Base-by-base conservation (phyloP, 2,888 invertebrate species). In the Leptopilina drosophilae region DNA sequence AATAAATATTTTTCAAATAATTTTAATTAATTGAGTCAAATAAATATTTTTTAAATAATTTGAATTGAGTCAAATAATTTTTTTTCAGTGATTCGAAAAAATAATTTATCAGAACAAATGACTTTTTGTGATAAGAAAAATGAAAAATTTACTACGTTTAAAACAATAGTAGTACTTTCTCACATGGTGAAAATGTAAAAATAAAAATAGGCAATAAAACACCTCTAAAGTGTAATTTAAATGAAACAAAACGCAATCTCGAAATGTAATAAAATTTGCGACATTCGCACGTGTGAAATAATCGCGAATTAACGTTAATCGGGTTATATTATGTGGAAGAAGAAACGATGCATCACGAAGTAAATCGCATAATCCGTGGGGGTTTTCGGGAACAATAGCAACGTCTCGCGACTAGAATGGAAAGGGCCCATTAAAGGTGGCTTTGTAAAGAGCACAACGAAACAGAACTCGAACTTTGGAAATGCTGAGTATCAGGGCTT, bases 361-460 rank as follows among this genome's bases (percentile, higher is more conserved):
- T 87, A 86, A 87, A 84, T 83, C 85, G 83, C 83, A 81, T 85
- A 86, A 86, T 87, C 86, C 82, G 65, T 77, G 81, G 73, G 79
- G 81, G 73, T 78, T 75, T 80, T 75, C 11, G 33, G 56, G 83
- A 84, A 86, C 85, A 87, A 87, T 86, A 79, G 81, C 78, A 77
- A 78, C 77, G 81, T 78, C 78, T 76, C 76, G 78, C 77, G 65
- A 81, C 11, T 49, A 82, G 81, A 82, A 81, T 81, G 78, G 83
- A 87, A 84, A 69, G 53, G 81, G 80, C 81, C 87, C 86, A 84
- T 86, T 89, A 89, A 88, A 86, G 83, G 80, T 75, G 83, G 82
- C 85, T 87, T 85, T 85, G 85, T 83, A 82, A 85, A 82, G 83
- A 84, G 81, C 83, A 79, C 81, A 76, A 76, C 81, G 81, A 77